Conservation (phyloP, 1,140 invertebrate species). For the Sarcophaga peregrina region DNA sequence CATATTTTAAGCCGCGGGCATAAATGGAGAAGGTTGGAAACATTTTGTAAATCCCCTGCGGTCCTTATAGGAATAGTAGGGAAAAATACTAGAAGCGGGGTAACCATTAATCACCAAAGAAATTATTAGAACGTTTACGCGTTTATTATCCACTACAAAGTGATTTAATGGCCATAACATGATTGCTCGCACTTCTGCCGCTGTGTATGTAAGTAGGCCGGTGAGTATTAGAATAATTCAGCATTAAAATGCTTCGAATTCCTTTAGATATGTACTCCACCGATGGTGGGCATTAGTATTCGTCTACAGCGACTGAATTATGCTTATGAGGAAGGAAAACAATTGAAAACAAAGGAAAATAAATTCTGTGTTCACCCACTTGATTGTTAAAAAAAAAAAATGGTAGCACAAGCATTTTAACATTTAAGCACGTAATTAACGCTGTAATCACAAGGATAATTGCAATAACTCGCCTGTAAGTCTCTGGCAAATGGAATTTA, state of each 20-base stretch:
- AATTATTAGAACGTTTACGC: no score
- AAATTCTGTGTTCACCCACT: not conserved
- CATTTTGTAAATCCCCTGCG: no score
- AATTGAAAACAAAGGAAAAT: not conserved
- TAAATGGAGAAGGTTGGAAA: no score
- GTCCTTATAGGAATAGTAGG: no score
- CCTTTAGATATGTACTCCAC: not conserved
- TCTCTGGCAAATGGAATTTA: not conserved
- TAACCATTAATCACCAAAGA: no score
- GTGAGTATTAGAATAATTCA: no score
- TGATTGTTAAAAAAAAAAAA: not conserved
- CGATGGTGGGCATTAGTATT: not conserved
- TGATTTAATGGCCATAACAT: no score
- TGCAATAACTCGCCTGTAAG: not conserved
- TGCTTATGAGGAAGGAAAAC: not conserved
- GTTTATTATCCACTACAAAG: no score
- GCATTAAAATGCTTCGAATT: not conserved
- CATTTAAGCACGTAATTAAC: constrained; percentile 16
- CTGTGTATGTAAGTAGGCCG: no score
- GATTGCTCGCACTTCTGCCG: no score
- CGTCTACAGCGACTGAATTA: not conserved
- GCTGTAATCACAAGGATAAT: constrained; percentile 3
- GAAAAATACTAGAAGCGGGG: no score
- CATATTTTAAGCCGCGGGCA: no score
- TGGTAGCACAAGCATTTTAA: not conserved